These are phyloP conservation scores for Aphis gossypii DNA, from an alignment of 1,140 invertebrate species.

Conservation along the genomic window DNA sequence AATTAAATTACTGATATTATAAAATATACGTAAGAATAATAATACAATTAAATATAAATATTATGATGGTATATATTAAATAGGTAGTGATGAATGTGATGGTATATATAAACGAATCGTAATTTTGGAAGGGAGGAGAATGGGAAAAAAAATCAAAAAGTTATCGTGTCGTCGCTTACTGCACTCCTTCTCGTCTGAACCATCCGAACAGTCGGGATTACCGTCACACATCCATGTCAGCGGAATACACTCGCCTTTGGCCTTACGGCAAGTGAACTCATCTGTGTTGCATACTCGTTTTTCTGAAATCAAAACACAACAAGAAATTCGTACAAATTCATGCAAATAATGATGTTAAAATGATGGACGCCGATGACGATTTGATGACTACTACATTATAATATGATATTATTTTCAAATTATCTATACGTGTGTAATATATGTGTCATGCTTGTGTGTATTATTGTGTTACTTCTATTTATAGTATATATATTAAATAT, in stretches of 20 bases:
- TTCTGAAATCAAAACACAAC: slow-evolving; percentile 50
- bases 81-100: background rate
- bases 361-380: background rate
- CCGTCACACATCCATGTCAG: slow-evolving; percentile 92
- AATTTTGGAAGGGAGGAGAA: background rate
- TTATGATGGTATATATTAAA: background rate
- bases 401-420: background rate
- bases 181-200: slow-evolving; percentile 86
- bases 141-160: background rate
- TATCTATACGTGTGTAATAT: background rate
- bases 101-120: background rate
- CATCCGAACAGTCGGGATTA: slow-evolving; percentile 85
- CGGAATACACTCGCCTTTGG: slow-evolving; percentile 83
- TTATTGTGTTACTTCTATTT: background rate
- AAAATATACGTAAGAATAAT: no score
- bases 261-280: slow-evolving; percentile 83
- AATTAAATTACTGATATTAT: background rate
- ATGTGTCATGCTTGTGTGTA: background rate
- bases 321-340: background rate
- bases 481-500: background rate
- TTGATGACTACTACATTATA: background rate
- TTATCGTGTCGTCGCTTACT: slow-evolving; percentile 72
- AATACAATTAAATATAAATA: background rate
- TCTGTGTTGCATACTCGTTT: slow-evolving; percentile 74
- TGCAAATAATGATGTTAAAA: background rate